Base-by-base conservation (phyloP, 1,140 invertebrate genomes). In the Trichogramma pretiosum region DNA sequence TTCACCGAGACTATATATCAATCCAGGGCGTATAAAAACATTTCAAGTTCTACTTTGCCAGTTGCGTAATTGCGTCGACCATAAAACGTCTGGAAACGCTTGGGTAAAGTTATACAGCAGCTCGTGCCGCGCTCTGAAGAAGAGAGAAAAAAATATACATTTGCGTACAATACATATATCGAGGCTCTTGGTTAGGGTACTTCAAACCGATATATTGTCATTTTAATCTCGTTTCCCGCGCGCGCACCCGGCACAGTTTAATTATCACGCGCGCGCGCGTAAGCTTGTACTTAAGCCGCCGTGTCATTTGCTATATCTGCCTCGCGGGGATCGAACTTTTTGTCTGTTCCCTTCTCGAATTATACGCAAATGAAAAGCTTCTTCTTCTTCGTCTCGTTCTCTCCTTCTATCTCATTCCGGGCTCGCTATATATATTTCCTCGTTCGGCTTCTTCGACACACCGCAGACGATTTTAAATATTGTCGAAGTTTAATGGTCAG, bases 401-500 rank as follows among this genome's bases (percentile, higher is more conserved):
- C 13, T 30, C 13, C 26, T 8, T 30, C 13, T 13, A 30, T 13
- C 8, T 28, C 24, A 28, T 28, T 28, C 11, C 24, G 11, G 11
- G 5, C 24, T 28, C 24, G 24, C 11, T 28, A 28, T n/a, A n/a
- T n/a, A n/a, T n/a, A n/a, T n/a, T n/a, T n/a, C n/a, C n/a, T n/a
- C n/a, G n/a, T n/a, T n/a, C 24, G 11, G 24, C 7, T 13, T 8
- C 16, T 30, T 11, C 24, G 26, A 26, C 41, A 40, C 16, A 23
- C 17, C 26, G 14, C 33, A 8, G 37, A 24, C 37, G 32, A 51
- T 52, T 52, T 52, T 47, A 52, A 52, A 52, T 47, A 52, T 52
- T 37, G 45, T 45, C 45, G 43, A 52, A 52, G 50, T 52, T 52
- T 47, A 52, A 52, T 47, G 50, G 45, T 38, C 33, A 34, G 50